A percentile compares a stretch with the other conserved stretches of the same genome.
These are phyloP conservation scores for Druon quercuslanigerum DNA, from an alignment of 1,140 invertebrate genomes.

Conservation along the genomic window DNA sequence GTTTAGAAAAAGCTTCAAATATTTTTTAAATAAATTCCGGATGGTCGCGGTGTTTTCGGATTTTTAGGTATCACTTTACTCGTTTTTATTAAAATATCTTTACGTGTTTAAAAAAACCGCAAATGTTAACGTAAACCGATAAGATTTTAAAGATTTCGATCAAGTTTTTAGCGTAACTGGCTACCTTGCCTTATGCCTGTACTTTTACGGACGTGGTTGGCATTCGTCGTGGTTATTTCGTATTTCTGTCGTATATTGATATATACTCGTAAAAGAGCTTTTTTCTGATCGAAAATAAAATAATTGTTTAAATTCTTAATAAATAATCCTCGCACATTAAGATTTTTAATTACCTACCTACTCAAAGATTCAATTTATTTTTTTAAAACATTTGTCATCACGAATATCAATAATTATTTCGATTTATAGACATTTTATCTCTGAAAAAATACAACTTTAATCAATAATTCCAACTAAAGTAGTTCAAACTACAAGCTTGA, in stretches of 20 bases:
- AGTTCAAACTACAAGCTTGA: no score
- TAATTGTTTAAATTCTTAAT: background rate
- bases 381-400: no score
- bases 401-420: no score
- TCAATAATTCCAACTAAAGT: no score
- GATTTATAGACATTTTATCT: no score
- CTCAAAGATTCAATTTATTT: no score
- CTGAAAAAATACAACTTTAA: no score
- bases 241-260: slow-evolving; percentile 43
- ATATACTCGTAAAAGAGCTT: no score
- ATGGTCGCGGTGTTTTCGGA: slow-evolving; percentile 47
- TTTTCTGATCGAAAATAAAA: slow-evolving; percentile 23
- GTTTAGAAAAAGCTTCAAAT: slow-evolving; percentile 48
- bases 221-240: slow-evolving; percentile 54
- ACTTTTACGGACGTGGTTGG: slow-evolving; percentile 58
- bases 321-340: no score
- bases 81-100: background rate
- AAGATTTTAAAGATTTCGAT: background rate
- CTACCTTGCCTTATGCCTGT: slow-evolving; percentile 65
- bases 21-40: background rate
- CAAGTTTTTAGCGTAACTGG: slow-evolving; percentile 53
- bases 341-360: no score
- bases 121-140: background rate
- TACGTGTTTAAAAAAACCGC: background rate
- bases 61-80: slow-evolving; percentile 13